A percentile compares a stretch with the other conserved stretches of the same genome.
Evolutionary conservation across 1,140 invertebrate genomes (phyloP).

Genomic region (Thaumetopoea pityocampa): DNA sequence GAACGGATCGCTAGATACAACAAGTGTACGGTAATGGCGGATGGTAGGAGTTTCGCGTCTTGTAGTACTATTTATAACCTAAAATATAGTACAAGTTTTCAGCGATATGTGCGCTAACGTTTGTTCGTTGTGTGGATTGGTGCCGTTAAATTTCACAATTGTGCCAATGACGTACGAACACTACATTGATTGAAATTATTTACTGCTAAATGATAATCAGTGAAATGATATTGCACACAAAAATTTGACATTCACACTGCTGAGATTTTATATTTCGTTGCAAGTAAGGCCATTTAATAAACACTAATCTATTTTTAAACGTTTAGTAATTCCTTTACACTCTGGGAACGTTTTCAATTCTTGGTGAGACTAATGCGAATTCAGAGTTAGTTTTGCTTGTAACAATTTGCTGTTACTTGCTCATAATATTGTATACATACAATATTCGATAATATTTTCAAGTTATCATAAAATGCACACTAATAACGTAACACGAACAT

Average conservation of each 20-base stretch:
- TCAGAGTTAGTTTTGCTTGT: conserved; percentile 64
- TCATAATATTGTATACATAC: conserved; percentile 33
- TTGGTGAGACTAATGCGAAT: conserved; percentile 70
- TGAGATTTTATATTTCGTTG: conserved; percentile 72
- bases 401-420: conserved; percentile 58
- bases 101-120: conserved; percentile 75
- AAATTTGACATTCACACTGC: conserved; percentile 75
- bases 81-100: conserved; percentile 76
- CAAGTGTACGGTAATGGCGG: conserved; percentile 74
- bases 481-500: conserved; percentile 73
- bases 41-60: conserved; percentile 73
- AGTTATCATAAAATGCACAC: conserved; percentile 60
- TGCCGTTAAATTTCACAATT: conserved; percentile 68
- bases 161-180: conserved; percentile 68
- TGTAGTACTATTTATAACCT: conserved; percentile 76
- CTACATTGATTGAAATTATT: conserved; percentile 59
- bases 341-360: conserved; percentile 65
- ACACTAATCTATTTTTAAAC: conserved; percentile 76
- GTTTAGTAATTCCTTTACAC: conserved; percentile 73
- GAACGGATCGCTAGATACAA: conserved; percentile 50
- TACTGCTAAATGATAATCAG: conserved; percentile 64
- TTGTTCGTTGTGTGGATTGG: conserved; percentile 69
- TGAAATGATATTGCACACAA: conserved; percentile 74
- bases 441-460: conserved; percentile 39
- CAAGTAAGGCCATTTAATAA: conserved; percentile 76